phyloP scores from a whole-genome alignment of 2,797 vertebrate species.

The Salarias fasciatus region DNA sequence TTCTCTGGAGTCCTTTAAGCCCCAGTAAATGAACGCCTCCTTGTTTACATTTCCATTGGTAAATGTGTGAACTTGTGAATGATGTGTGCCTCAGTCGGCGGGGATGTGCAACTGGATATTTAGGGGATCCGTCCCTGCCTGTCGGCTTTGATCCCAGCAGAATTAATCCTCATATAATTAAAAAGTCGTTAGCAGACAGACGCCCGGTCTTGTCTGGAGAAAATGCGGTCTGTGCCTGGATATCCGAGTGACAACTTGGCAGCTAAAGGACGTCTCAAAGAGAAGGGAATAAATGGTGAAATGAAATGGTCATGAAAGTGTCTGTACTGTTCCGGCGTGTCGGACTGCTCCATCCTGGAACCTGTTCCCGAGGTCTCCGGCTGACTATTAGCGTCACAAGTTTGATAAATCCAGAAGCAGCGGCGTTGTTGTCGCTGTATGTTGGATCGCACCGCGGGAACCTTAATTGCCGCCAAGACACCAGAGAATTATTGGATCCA shows the following conservation, averaged over 20 bases:
- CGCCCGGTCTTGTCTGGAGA: constrained; percentile 46
- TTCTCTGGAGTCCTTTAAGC: not conserved
- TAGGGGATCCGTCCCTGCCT: constrained; percentile 30
- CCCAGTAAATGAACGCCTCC: constrained; percentile 16
- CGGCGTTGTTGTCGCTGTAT: constrained; percentile 4
- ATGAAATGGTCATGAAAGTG: constrained; percentile 5
- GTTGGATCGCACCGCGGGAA: constrained; percentile 17
- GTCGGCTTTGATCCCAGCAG: constrained; percentile 54
- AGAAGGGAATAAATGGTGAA: not conserved
- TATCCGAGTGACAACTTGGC: constrained; percentile 33
- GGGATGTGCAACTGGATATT: constrained; percentile 37
- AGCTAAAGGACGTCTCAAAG: constrained; percentile 23
- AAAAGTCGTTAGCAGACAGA: constrained; percentile 57
- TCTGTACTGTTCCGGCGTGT: constrained; percentile 8
- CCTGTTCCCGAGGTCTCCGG: not conserved
- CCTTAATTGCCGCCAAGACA: constrained; percentile 66
- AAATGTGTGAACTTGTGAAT: constrained; percentile 12
- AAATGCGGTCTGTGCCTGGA: constrained; percentile 36
- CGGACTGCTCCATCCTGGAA: constrained; percentile 1
- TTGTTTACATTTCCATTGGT: constrained; percentile 21
- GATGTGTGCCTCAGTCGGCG: constrained; percentile 14
- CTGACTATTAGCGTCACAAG: not conserved
- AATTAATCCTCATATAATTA: constrained; percentile 67
- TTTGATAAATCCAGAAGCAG: constrained; percentile 9
- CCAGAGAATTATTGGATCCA: constrained; percentile 56